Percentiles rank a stretch among this genome's conserved stretches.
phyloP scores from a whole-genome alignment of 2,797 vertebrate genomes.

The Lutjanus campechanus region DNA sequence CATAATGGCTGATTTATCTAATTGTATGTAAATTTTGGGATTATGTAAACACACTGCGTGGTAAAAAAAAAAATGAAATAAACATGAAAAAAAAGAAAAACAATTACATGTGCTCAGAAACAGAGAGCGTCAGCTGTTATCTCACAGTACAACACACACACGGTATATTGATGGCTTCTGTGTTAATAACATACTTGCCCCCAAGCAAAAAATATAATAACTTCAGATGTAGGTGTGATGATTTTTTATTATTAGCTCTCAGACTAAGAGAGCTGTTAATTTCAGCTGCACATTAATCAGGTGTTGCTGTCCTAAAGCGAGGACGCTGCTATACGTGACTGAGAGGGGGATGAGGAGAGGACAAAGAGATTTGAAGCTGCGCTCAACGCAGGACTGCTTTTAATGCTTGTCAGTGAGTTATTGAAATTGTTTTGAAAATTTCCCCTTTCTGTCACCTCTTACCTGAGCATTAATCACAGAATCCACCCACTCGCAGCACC shows the following conservation, averaged over 20 bases:
- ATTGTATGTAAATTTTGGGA: slow-evolving; percentile 31
- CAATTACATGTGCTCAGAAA: slow-evolving; percentile 8
- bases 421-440: slow-evolving; percentile 30
- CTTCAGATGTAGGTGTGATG: slow-evolving; percentile 45
- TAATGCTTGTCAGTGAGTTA: slow-evolving; percentile 24
- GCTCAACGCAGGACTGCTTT: background rate
- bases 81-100: slow-evolving; percentile 13
- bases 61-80: slow-evolving; percentile 27
- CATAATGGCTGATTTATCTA: slow-evolving; percentile 47
- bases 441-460: slow-evolving; percentile 14
- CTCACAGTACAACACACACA: slow-evolving; percentile 5
- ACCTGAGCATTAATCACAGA: slow-evolving; percentile 21
- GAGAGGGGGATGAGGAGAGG: slow-evolving; percentile 30
- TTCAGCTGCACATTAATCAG: slow-evolving; percentile 57
- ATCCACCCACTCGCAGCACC: slow-evolving; percentile 39
- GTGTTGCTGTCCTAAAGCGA: slow-evolving; percentile 16
- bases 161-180: slow-evolving; percentile 35
- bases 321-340: slow-evolving; percentile 5
- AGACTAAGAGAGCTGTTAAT: slow-evolving; percentile 48
- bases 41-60: slow-evolving; percentile 18
- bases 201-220: slow-evolving; percentile 50
- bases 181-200: slow-evolving; percentile 48
- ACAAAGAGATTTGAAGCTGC: slow-evolving; percentile 19
- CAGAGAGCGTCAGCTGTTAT: background rate
- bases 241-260: slow-evolving; percentile 50